Evolutionary conservation across 2,113 vertebrate genomes (phyloP).

Genomic region (Caranx melampygus): DNA sequence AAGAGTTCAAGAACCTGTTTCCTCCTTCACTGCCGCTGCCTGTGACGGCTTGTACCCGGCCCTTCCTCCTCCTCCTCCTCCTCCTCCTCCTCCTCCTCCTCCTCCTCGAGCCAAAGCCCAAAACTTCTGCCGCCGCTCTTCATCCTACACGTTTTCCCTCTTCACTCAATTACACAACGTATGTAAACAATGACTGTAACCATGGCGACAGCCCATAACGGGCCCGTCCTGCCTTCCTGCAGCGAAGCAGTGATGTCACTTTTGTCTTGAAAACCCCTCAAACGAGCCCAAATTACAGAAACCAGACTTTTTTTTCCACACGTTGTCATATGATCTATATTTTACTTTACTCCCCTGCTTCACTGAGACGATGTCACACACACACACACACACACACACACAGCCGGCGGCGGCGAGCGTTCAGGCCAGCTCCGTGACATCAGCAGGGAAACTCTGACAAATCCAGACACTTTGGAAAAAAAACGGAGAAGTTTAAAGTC

Average conservation of each 20-base stretch:
- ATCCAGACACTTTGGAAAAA: no score
- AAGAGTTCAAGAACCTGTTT: constrained; percentile 1
- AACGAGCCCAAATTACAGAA: neutral
- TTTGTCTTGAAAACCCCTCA: neutral
- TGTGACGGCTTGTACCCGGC: neutral
- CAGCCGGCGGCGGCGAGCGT: no score
- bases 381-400: no score
- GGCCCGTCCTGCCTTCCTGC: neutral
- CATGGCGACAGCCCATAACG: constrained; percentile 1
- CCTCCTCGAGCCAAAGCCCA: neutral
- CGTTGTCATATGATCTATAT: no score
- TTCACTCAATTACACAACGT: neutral
- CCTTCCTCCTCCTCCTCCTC: neutral
- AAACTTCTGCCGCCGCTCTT: neutral
- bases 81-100: neutral
- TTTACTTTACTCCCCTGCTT: neutral
- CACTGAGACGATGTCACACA: neutral
- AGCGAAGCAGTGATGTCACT: neutral
- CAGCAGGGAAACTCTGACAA: neutral
- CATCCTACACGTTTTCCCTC: neutral
- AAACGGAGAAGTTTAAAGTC: no score
- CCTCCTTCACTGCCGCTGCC: constrained; percentile 11
- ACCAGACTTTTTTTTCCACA: neutral
- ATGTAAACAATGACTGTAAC: constrained; percentile 9
- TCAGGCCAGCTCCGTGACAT: neutral